Conservation (phyloP, 2,888 invertebrate genomes). For the Syrphus vitripennis region DNA sequence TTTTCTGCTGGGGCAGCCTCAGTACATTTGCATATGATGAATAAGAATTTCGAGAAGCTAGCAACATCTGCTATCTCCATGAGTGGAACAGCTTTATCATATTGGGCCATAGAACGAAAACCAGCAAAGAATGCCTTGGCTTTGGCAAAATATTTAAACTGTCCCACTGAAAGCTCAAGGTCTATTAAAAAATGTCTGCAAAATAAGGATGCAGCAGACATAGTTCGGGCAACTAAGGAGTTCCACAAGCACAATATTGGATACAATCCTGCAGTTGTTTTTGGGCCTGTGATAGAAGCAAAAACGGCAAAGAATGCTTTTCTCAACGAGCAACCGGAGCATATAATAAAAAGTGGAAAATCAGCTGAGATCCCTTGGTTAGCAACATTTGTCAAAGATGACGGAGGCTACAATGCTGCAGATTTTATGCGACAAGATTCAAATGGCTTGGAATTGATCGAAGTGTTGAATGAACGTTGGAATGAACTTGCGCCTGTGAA, state of each 20-base stretch:
- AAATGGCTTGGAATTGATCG: slow-evolving; percentile 80
- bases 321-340: slow-evolving; percentile 85
- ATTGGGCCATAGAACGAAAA: slow-evolving; percentile 83
- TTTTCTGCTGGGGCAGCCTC: slow-evolving; percentile 89
- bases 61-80: slow-evolving; percentile 81
- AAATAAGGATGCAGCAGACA: slow-evolving; percentile 83
- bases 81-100: slow-evolving; percentile 86
- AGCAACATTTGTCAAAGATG: slow-evolving; percentile 85
- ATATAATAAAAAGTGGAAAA: slow-evolving; percentile 83
- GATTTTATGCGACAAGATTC: slow-evolving; percentile 78
- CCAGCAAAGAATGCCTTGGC: slow-evolving; percentile 84
- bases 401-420: slow-evolving; percentile 87
- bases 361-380: slow-evolving; percentile 87
- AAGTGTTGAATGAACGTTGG: slow-evolving; percentile 83
- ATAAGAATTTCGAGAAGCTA: slow-evolving; percentile 79
- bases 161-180: slow-evolving; percentile 82
- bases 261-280: slow-evolving; percentile 88
- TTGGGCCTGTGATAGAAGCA: slow-evolving; percentile 87
- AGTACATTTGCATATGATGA: slow-evolving; percentile 88
- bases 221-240: slow-evolving; percentile 82
- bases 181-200: slow-evolving; percentile 86
- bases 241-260: slow-evolving; percentile 81
- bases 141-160: slow-evolving; percentile 85
- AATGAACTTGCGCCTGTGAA: slow-evolving; percentile 83
- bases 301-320: slow-evolving; percentile 83